Base-by-base conservation (phyloP, 1,140 invertebrate species). In the Ips typographus region DNA sequence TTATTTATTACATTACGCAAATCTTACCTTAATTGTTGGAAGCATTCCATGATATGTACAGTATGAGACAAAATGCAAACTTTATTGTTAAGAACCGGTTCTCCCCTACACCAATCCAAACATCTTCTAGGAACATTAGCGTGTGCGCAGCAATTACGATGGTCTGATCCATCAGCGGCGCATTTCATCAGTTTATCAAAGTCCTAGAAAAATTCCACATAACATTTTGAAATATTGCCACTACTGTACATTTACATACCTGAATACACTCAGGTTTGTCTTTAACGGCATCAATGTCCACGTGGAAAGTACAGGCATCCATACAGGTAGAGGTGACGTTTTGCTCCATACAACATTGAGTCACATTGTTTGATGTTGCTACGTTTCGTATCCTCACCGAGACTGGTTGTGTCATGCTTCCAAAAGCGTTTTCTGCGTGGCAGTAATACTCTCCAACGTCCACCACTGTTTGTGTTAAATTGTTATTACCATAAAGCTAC, bases 161-260 rank as follows among this genome's bases (percentile, higher is more conserved):
- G 92, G 79, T 94, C 92, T 72, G 87, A 89, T 42, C 87, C 87
- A 82, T 92, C 91, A 68, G 91, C 89, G 1, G 90, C 91, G 75
- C 92, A 94, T 75, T 88, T 89, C 90, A 94, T 93, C 22, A 94
- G 81, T 75, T 94, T 94, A 78, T 93, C 88, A 74, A 94, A 91
- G 78, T 94, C 91, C 51, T 86, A 84, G 61, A 64, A 47, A 59
- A 57, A 22, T 55, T 42, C 52, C 57, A 2, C 47, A 47, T 0
- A 49, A 62, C 22, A 22, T 22, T 22, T 22, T 22, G 22, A 22
- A 22, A 55, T 36, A n/a, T 37, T 55, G 4, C 1, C 5, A 57
- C 8, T 22, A 22, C 22, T 22, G 22, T 22, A 22, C 22, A 22
- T 22, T 22, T 22, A 22, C 39, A 42, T 64, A 70, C 68, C 61